Conservation (phyloP, 2,797 vertebrate species). For the Sandelia bainsii region DNA sequence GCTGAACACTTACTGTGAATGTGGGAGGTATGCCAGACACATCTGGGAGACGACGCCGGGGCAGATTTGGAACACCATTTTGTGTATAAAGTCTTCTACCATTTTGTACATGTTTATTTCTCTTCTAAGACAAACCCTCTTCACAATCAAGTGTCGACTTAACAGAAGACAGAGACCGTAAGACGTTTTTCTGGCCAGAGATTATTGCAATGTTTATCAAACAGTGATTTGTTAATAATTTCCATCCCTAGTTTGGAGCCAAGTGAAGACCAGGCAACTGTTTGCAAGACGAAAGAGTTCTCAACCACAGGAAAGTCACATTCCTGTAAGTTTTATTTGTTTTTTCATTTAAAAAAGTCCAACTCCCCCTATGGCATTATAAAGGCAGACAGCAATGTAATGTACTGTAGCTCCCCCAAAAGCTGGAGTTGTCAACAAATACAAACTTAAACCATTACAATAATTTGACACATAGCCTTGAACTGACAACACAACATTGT, state of each 20-base stretch:
- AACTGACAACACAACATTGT: no score
- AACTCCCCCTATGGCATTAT: no score
- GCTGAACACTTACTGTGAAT: neutral
- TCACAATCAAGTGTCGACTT: neutral
- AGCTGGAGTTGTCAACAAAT: no score
- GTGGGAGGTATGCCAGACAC: neutral
- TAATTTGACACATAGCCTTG: no score
- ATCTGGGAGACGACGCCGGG: neutral
- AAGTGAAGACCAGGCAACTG: conserved; percentile 68
- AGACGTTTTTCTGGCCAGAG: no score
- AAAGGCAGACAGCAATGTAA: no score
- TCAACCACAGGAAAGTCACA: conserved; percentile 46
- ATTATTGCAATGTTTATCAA: neutral
- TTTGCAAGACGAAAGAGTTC: conserved; percentile 77
- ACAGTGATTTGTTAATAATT: conserved; percentile 23
- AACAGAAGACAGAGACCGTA: no score
- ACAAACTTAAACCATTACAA: no score
- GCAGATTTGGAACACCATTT: neutral
- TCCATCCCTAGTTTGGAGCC: conserved; percentile 61
- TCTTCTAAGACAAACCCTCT: neutral
- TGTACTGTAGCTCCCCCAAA: no score
- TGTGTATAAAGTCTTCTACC: neutral
- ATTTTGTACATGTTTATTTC: neutral
- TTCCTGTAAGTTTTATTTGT: conserved; percentile 59
- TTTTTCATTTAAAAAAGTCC: neutral